A percentile compares a stretch with the other conserved stretches of the same genome.
Conservation (phyloP, 2,888 invertebrate genomes). For the Epiblema foenella region DNA sequence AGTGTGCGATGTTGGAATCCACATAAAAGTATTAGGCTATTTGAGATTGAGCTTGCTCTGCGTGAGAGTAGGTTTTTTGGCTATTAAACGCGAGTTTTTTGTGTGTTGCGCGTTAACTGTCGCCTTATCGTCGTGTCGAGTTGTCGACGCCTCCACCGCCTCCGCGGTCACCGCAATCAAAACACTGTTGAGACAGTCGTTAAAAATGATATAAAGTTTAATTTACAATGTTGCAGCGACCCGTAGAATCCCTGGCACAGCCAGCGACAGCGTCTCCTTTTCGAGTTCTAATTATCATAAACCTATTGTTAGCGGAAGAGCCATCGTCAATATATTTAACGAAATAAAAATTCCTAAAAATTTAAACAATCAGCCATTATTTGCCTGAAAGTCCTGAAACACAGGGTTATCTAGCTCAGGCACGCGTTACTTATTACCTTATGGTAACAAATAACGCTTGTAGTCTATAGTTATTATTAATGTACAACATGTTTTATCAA, state of each 20-base stretch:
- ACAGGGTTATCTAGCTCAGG: too few relatives aligned
- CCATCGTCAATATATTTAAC: background rate
- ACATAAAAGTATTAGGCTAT: conserved; percentile 68
- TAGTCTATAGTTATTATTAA: too few relatives aligned
- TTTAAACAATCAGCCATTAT: background rate
- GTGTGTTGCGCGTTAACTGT: conserved; percentile 73
- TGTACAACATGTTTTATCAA: too few relatives aligned
- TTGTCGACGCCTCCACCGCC: conserved; percentile 84
- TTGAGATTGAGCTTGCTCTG: conserved; percentile 52
- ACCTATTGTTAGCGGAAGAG: conserved; percentile 9
- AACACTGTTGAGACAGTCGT: conserved; percentile 81
- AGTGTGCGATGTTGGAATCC: conserved; percentile 76
- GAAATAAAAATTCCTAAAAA: background rate
- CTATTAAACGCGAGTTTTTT: conserved; percentile 79
- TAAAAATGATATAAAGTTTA: conserved; percentile 84
- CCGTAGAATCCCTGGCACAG: conserved; percentile 75
- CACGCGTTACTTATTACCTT: too few relatives aligned
- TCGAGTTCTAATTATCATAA: conserved; percentile 63
- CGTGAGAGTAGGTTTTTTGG: conserved; percentile 71
- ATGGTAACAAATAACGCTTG: too few relatives aligned
- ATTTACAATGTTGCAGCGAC: conserved; percentile 73
- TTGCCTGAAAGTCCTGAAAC: too few relatives aligned
- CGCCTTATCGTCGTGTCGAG: conserved; percentile 82
- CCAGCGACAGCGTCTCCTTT: conserved; percentile 76
- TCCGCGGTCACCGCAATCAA: conserved; percentile 72